Base-by-base conservation (phyloP, 2,797 vertebrate species). In the Cynopterus sphinx region DNA sequence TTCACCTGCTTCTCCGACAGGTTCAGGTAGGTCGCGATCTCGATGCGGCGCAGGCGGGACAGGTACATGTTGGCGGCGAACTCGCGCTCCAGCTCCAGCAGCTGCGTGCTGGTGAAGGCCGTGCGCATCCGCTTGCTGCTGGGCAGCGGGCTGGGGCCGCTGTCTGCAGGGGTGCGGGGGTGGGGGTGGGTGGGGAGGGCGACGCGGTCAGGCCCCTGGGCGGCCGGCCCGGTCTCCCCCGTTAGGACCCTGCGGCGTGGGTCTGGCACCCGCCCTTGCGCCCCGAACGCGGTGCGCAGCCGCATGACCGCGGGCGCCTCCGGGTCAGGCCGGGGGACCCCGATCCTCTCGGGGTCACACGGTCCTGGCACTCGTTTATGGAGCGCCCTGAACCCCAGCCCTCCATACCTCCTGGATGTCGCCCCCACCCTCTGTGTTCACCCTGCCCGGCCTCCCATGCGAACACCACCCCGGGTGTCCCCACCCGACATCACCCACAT, bases 1-100 rank as follows among this genome's bases (percentile, higher is more conserved):
- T 99, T 99, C 97, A 99, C 99, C 98, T 99, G 99, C 97, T 99
- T 99, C 98, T 99, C 99, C 19, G 99, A 99, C 97, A 99, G 99
- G 98, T 99, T 99, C 98, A 99, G 99, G 98, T 99, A 99, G 83
- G 99, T 99, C 96, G 99, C 99, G 97, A 99, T 99, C 98, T 99
- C 99, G 96, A 99, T 99, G 98, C 99, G 99, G 97, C 99, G 98
- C 95, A 99, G 99, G 95, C 99, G 99, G 95, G 99, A 99, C 94
- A 99, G 99, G 98, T 99, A 99, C 99, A 99, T 99, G 98, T 99
- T 99, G 96, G 99, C 99, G 75, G 99, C 99, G 98, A 99, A 99
- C 98, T 99, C 99, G 8, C 99, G 99, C 98, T 99, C 99, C 98
- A 99, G 98, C 98, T 99, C 99, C 97, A 99, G 98, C 97, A 99